Base-by-base conservation (phyloP, 2,888 invertebrate genomes). In the Euproctis similis region DNA sequence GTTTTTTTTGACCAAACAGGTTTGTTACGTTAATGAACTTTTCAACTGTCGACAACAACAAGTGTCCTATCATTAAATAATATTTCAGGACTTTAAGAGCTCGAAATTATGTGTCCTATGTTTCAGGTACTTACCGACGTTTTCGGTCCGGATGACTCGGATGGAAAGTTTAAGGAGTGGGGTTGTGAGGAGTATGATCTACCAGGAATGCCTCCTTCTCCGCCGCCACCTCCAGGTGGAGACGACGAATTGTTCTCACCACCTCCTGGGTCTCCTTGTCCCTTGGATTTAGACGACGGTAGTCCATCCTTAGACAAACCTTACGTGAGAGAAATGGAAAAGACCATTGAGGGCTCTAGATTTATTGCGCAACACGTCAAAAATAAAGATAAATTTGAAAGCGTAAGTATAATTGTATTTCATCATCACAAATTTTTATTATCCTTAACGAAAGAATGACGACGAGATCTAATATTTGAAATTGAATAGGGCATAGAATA, bases 331-430 rank as follows among this genome's bases (percentile, higher is more conserved):
- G 94, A 94, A 80, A 92, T 95, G 88, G 95, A 96, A 78, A 94
- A 94, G 77, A 94, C 96, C 59, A 91, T 95, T 76, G 94, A 94
- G 69, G 95, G 95, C 56, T 94, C 96, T 48, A 90, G 93, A 63
- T 96, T 96, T 80, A 95, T 96, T 85, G 96, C 96, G 66, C 96
- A 96, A 82, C 96, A 96, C 75, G 94, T 95, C 74, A 93, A 91
- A 80, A 96, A 96, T 86, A 94, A 95, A 84, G 96, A 96, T 82
- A 93, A 93, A 74, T 96, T 95, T 76, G 95, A 95, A 78, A 94
- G 92, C 78, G 96, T 96, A 87, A 92, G 94, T 91, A 65, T 30
- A 14, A 4, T 14, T 14, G 6, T 14, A 14, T n/a, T n/a, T n/a
- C n/a, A n/a, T n/a, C n/a, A n/a, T n/a, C n/a, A n/a, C n/a, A n/a